Evolutionary conservation across 2,113 vertebrate species (phyloP).

Genomic region (Mionectes macconnelli): DNA sequence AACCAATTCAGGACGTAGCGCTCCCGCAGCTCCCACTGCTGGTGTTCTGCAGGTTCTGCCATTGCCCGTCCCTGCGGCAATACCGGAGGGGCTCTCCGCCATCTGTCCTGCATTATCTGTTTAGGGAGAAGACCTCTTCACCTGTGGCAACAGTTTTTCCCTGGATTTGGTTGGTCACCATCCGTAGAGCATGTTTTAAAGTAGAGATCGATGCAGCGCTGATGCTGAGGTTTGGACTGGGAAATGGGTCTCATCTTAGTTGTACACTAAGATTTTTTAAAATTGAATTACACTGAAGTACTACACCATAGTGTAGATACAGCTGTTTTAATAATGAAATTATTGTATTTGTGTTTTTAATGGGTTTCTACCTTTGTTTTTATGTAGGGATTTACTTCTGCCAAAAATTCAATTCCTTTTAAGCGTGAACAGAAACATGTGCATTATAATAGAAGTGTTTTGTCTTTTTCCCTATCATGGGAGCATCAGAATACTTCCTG

Average conservation of each 20-base stretch:
- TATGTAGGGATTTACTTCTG: slow-evolving; percentile 46
- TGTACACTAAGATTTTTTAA: slow-evolving; percentile 8
- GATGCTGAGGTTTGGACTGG: slow-evolving; percentile 17
- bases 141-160: slow-evolving; percentile 21
- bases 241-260: slow-evolving; percentile 37
- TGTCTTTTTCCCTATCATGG: background rate
- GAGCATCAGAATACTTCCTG: background rate
- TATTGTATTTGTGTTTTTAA: slow-evolving; percentile 32
- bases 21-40: slow-evolving; percentile 65
- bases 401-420: slow-evolving; percentile 32
- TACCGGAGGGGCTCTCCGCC: background rate
- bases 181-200: slow-evolving; percentile 24
- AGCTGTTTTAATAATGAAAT: background rate
- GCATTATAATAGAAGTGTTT: background rate
- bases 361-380: slow-evolving; percentile 46
- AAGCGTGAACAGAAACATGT: background rate
- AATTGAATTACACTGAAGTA: slow-evolving; percentile 45
- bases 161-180: slow-evolving; percentile 29
- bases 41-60: slow-evolving; percentile 1
- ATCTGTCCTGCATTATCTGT: background rate
- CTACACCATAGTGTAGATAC: slow-evolving; percentile 59
- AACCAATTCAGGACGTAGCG: slow-evolving; percentile 82
- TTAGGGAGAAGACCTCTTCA: slow-evolving; percentile 20
- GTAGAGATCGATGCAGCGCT: slow-evolving; percentile 29
- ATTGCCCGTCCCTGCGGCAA: background rate